Evolutionary conservation across 1,140 invertebrate genomes (phyloP).

Genomic region (Caenorhabditis latens): DNA sequence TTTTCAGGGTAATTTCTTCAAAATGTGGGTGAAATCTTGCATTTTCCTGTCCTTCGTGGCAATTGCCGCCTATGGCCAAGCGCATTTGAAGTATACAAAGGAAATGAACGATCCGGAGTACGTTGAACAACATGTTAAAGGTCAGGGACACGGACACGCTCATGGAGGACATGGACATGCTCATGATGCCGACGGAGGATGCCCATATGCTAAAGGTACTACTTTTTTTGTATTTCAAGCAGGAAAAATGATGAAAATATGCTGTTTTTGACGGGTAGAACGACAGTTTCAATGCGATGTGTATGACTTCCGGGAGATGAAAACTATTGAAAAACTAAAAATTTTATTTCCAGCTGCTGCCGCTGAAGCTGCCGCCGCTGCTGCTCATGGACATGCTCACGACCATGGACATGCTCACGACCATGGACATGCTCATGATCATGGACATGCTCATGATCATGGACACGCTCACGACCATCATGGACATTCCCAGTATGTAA

Average conservation of each 20-base stretch:
- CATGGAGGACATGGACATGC: constrained; percentile 76
- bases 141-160: constrained; percentile 63
- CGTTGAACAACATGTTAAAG: constrained; percentile 38
- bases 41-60: constrained; percentile 34
- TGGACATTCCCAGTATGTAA: constrained; percentile 54
- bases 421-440: constrained; percentile 75
- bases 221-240: background rate
- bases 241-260: background rate
- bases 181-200: constrained; percentile 59
- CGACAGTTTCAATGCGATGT: too few species aligned
- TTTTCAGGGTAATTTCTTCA: constrained; percentile 47
- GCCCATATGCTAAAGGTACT: constrained; percentile 11
- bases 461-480: constrained; percentile 9
- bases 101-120: constrained; percentile 71
- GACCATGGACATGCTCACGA: too few species aligned
- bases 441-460: constrained; percentile 61
- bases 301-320: too few species aligned
- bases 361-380: constrained; percentile 37
- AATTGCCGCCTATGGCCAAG: constrained; percentile 4
- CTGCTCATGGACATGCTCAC: constrained; percentile 69
- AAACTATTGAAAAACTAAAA: too few species aligned
- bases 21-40: constrained; percentile 45
- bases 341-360: background rate
- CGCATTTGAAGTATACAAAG: constrained; percentile 34
- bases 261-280: too few species aligned